phyloP scores from a whole-genome alignment of 2,888 invertebrate genomes.

The Elegia similella region DNA sequence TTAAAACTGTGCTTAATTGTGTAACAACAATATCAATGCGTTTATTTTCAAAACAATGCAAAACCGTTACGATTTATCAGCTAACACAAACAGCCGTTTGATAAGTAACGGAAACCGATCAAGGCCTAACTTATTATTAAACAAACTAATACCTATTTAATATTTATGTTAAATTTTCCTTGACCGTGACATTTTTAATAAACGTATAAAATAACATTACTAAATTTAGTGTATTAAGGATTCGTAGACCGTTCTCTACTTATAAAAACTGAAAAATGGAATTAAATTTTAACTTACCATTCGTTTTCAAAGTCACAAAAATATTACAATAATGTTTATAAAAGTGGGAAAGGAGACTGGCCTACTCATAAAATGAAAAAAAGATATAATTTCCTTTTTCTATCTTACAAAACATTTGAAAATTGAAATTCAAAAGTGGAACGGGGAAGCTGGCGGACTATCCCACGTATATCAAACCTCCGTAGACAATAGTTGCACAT shows the following conservation, averaged over 20 bases:
- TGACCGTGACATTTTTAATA: not conserved
- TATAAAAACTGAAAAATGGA: too few species aligned
- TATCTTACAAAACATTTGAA: not conserved
- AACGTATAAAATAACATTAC: too few species aligned
- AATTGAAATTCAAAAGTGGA: constrained; percentile 11
- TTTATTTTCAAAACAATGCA: constrained; percentile 5
- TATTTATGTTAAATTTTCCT: not conserved
- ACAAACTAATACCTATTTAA: not conserved
- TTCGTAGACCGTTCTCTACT: too few species aligned
- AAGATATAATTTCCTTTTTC: not conserved
- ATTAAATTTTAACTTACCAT: too few species aligned
- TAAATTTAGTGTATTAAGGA: not conserved
- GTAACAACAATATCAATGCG: not conserved
- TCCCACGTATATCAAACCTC: constrained; percentile 18
- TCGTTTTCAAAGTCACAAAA: not conserved
- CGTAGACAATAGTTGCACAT: constrained; percentile 18
- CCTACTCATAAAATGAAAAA: too few species aligned
- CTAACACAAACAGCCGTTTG: not conserved
- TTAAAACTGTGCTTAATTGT: too few species aligned
- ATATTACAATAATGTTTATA: too few species aligned
- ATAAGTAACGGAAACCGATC: constrained; percentile 5
- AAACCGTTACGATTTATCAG: constrained; percentile 11
- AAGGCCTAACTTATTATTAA: constrained; percentile 10
- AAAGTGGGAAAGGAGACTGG: too few species aligned
- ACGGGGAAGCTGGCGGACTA: constrained; percentile 11